Base-by-base conservation (phyloP, 1,140 invertebrate species). In the Paraescarpia echinospica region DNA sequence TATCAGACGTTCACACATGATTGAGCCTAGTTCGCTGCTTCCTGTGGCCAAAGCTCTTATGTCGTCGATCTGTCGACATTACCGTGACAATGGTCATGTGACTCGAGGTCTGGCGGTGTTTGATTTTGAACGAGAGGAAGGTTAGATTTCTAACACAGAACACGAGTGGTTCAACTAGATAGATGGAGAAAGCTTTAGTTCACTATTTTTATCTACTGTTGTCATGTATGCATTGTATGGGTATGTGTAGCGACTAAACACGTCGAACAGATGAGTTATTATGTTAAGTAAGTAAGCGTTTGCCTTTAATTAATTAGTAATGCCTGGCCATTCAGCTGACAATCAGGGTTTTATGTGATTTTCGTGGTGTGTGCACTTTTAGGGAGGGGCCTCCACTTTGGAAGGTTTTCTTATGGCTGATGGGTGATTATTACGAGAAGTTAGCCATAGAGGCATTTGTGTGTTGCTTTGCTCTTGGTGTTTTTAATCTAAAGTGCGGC, bases 1-100 rank as follows among this genome's bases (percentile, higher is more conserved):
- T 93, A 93, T 41, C 93, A 93, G 89, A 90, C 93, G 5, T 93
- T 93, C 89, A 77, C 92, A 27, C 91, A 90, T n/a, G 92, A 93
- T 59, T 93, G 92, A 93, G n/a, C 4, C 33, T n/a, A n/a, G 88
- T 33, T 77, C 48, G 33, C 48, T 77, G 59, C 33, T 14, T 33
- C 33, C 92, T 34, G 33, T 89, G 92, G 35, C 33, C 91, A 0
- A 31, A 27, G 59, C 59, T 77, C 59, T 77, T 77, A 27, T 8
- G 14, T 77, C 59, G 59, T 77, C 59, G 22, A 18, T 77, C 59
- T 18, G 59, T 14, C 22, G 14, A 77, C 59, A 27, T 77, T 77
- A 77, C 59, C 91, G 34, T 41, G 33, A 41, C 35, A 6, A 92
- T 12, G 0, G 33, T 92, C 33, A 41, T 35, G 33, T 48, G 48